Conservation (phyloP, 2,797 vertebrate genomes). For the Rhinogobio ventralis region DNA sequence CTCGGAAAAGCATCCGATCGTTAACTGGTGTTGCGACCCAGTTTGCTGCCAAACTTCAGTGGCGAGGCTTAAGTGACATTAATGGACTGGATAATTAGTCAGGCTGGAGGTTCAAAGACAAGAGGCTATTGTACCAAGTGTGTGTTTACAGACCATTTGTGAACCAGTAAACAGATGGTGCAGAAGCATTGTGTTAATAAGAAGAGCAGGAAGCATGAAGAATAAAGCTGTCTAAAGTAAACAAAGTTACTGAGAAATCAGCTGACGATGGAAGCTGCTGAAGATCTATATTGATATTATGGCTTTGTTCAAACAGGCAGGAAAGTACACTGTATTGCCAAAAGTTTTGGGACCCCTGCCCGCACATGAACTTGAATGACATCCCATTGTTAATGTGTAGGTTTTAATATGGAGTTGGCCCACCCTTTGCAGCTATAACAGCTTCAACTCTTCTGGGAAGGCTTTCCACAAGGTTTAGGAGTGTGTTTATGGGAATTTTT, state of each 20-base stretch:
- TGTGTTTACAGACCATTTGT: constrained; percentile 42
- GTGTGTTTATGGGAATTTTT: no score
- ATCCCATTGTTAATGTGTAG: no score
- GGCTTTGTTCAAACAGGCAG: neutral
- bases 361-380: no score
- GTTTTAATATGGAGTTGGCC: no score
- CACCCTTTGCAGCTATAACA: no score
- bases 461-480: no score
- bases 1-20: neutral
- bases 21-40: constrained; percentile 26
- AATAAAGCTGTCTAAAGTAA: constrained; percentile 35
- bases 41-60: constrained; percentile 15
- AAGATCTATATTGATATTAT: neutral
- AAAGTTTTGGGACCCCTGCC: no score
- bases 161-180: constrained; percentile 52
- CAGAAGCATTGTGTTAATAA: constrained; percentile 44
- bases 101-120: constrained; percentile 39
- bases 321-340: neutral
- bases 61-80: constrained; percentile 39
- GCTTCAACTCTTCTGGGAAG: no score
- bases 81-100: constrained; percentile 50
- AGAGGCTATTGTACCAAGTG: neutral
- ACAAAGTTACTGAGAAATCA: constrained; percentile 18
- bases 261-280: neutral
- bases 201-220: constrained; percentile 45